These are phyloP conservation scores for Pedionomus torquatus DNA, from an alignment of 2,113 vertebrate genomes.

Conservation along the genomic window DNA sequence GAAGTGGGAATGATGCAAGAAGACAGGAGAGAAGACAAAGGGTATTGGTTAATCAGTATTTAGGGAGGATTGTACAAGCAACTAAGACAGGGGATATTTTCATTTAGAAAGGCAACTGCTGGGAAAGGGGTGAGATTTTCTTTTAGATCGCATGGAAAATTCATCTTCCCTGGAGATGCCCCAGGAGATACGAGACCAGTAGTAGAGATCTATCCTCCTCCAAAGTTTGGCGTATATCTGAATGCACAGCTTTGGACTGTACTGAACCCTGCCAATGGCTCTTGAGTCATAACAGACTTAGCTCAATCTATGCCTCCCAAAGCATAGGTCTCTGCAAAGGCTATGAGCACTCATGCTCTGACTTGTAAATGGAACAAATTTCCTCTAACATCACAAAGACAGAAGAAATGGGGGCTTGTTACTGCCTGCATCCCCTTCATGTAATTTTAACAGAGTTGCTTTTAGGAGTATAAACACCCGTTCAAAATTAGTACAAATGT, in stretches of 20 bases:
- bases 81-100: not conserved
- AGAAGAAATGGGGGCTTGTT: not conserved
- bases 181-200: not conserved
- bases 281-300: conserved; percentile 24
- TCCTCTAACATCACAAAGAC: not conserved
- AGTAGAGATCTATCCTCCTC: not conserved
- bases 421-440: not conserved
- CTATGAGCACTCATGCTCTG: not conserved
- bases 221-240: not conserved
- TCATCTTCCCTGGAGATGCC: not conserved
- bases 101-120: conserved; percentile 3
- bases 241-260: not conserved
- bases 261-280: not conserved
- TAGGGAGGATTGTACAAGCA: not conserved
- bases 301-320: not conserved
- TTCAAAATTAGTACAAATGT: conserved; percentile 51
- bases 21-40: not conserved
- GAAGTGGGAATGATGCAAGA: not conserved
- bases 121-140: not conserved
- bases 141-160: conserved; percentile 20
- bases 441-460: conserved; percentile 19
- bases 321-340: not conserved
- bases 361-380: conserved; percentile 42
- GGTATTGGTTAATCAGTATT: not conserved
- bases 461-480: conserved; percentile 45